These are phyloP conservation scores for Malurus elegans DNA, from an alignment of 2,113 vertebrate genomes.

Conservation along the genomic window DNA sequence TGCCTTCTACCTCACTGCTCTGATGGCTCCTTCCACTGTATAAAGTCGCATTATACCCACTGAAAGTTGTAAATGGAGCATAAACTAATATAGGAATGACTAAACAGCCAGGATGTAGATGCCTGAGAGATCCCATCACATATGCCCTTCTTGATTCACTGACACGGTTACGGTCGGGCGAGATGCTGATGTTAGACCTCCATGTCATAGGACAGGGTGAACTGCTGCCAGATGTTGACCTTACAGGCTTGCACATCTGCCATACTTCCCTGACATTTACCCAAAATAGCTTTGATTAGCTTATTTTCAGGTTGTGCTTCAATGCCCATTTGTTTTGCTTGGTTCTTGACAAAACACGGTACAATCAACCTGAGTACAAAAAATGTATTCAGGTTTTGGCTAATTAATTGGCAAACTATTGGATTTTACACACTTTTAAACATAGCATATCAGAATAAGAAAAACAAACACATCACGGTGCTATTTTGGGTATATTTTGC, in stretches of 20 bases:
- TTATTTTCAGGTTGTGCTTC: conserved; percentile 3
- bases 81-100: not conserved
- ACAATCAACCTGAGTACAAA: not conserved
- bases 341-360: not conserved
- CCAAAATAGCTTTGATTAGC: not conserved
- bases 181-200: conserved; percentile 3
- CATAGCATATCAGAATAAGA: not conserved
- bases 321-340: not conserved
- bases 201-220: not conserved
- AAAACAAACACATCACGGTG: not conserved
- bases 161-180: fast-evolving
- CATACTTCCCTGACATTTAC: not conserved
- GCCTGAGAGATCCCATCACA: not conserved
- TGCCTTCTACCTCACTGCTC: not conserved
- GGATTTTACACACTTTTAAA: not conserved
- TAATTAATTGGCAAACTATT: not conserved
- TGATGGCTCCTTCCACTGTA: not conserved
- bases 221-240: conserved; percentile 38
- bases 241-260: not conserved
- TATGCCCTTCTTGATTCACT: not conserved
- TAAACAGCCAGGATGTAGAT: not conserved
- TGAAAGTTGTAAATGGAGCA: not conserved
- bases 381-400: not conserved
- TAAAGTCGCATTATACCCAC: not conserved
- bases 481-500: not conserved